Conservation (phyloP, 2,888 invertebrate species). For the Hypomecis atomaria region DNA sequence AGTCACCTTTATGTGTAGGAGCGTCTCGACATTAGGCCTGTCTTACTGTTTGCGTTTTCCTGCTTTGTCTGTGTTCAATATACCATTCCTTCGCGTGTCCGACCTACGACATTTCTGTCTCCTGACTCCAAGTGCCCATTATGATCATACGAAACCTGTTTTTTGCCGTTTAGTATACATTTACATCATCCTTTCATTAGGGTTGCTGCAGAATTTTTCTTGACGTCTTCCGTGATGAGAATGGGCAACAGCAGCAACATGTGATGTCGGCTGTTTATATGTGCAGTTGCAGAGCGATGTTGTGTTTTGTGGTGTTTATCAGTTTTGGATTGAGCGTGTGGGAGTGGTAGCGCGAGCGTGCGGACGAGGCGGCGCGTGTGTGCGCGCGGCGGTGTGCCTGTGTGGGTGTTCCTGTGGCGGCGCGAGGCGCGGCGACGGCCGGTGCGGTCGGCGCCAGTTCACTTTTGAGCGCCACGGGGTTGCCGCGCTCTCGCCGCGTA, state of each 20-base stretch:
- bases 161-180: constrained; percentile 36
- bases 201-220: constrained; percentile 29
- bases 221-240: constrained; percentile 38
- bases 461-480: constrained; percentile 74
- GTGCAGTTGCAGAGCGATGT: constrained; percentile 75
- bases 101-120: constrained; percentile 48
- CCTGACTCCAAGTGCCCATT: constrained; percentile 45
- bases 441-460: constrained; percentile 69
- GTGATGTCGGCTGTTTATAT: constrained; percentile 46
- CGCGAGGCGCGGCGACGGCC: constrained; percentile 65
- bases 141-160: constrained; percentile 48
- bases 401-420: constrained; percentile 72
- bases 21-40: constrained; percentile 47
- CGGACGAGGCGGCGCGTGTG: constrained; percentile 49
- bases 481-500: constrained; percentile 71
- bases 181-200: constrained; percentile 30
- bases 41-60: constrained; percentile 54
- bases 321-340: constrained; percentile 60
- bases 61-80: constrained; percentile 49
- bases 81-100: constrained; percentile 46
- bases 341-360: constrained; percentile 51
- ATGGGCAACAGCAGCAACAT: constrained; percentile 53
- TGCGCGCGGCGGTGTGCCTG: constrained; percentile 50
- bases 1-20: constrained; percentile 47
- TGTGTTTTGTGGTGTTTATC: constrained; percentile 80